Base-by-base conservation (phyloP, 30 jellyfish, hydroid and myxozoan genomes). In the Chrysaora quinquecirrha region DNA sequence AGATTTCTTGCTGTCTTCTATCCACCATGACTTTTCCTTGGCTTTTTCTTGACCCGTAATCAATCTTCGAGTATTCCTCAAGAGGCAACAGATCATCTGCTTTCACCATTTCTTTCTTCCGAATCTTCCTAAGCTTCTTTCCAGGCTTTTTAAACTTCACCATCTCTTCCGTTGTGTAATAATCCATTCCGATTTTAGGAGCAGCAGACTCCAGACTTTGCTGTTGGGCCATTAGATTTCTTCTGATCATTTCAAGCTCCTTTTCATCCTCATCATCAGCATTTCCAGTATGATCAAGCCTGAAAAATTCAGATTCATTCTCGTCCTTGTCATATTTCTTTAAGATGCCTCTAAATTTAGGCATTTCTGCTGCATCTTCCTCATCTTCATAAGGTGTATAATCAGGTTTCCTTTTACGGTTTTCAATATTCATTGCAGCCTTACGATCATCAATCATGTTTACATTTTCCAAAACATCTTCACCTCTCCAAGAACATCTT, bases 301-400 rank as follows among this genome's bases (percentile, higher is more conserved):
- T 81, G 32, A 91, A 69, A 0, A 90, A 85, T 34, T 86, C 77
- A 48, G 85, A 79, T 64, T 85, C 38, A 22, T 31, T 83, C 2
- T 96, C 98, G 30, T 80, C 98, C 12, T 85, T 95, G 48, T 91
- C 91, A 34, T 91, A 91, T 46, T 91, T 91, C 23, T 91, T 96
- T 18, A 91, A 82, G 30, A 91, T 80, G 9, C 93, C 95, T 64
- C 78, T 70, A 0, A 82, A 91, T 80, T 91, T 91, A 30, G 84
- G 64, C 97, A 83, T 62, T 73, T 90, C 97, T 35, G 94, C 85
- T 24, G 87, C 99, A 50, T 94, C 99, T n/a, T 94, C 99, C 9
- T 66, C 96, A 49, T 94, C 99, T 0, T 94, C 99, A 73, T 94
- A 94, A 18, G 99, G 95, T 52, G 64, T 78, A 85, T 94, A 94